Conservation (phyloP, 2,113 vertebrate species). For the Elanus axillaris region DNA sequence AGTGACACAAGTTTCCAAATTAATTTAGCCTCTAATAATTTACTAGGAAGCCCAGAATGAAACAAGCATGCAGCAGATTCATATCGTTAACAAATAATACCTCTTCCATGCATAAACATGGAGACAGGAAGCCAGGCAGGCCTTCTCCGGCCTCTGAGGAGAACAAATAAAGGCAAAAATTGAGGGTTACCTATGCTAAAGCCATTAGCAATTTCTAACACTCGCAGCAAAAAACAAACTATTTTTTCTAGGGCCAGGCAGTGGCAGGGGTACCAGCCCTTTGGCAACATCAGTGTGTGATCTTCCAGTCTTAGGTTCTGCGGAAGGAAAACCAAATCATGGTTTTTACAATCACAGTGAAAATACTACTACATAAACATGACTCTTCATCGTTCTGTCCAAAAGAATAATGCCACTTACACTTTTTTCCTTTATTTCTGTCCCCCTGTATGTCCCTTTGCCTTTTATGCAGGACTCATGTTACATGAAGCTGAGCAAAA, state of each 20-base stretch:
- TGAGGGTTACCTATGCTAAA: not conserved
- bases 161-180: not conserved
- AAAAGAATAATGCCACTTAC: not conserved
- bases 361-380: not conserved
- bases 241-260: not conserved
- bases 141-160: not conserved
- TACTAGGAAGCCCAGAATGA: not conserved
- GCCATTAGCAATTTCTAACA: not conserved
- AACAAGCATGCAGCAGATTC: not conserved
- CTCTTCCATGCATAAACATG: not conserved
- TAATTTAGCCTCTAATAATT: not conserved
- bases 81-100: not conserved
- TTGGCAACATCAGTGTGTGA: not conserved
- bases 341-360: not conserved
- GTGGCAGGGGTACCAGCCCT: not conserved
- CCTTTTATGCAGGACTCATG: rapidly evolving
- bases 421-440: not conserved
- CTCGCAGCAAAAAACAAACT: not conserved
- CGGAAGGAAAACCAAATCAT: not conserved
- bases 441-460: not conserved
- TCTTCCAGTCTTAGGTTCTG: not conserved
- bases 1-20: not conserved
- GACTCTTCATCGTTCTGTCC: not conserved
- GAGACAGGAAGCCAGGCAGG: not conserved
- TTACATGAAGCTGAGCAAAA: not conserved